Conservation (phyloP, 2,888 invertebrate species). For the Pedicia rivosa region DNA sequence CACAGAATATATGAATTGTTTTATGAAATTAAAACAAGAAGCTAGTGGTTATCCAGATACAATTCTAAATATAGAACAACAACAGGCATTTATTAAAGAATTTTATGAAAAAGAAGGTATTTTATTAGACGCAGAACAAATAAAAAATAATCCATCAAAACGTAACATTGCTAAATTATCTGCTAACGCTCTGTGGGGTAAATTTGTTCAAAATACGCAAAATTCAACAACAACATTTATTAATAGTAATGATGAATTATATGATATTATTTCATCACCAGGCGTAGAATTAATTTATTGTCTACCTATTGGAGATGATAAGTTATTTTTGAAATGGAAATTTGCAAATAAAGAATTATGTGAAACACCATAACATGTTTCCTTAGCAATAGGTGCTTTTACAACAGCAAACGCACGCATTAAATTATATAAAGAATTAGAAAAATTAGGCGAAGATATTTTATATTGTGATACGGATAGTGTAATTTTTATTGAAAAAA, state of each 20-base stretch:
- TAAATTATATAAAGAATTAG: background rate
- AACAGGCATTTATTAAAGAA: constrained; percentile 13
- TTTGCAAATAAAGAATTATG: too few species aligned
- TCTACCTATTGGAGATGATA: too few species aligned
- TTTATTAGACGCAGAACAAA: constrained; percentile 12
- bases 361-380: too few species aligned
- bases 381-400: background rate
- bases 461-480: background rate
- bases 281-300: background rate
- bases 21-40: constrained; percentile 16
- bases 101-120: constrained; percentile 15
- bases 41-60: constrained; percentile 14
- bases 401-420: background rate
- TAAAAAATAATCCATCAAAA: constrained; percentile 15
- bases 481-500: background rate
- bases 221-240: constrained; percentile 13
- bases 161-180: constrained; percentile 16
- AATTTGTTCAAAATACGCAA: constrained; percentile 17
- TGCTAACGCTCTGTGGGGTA: constrained; percentile 19
- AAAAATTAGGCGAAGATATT: background rate
- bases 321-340: too few species aligned
- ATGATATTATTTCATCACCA: constrained; percentile 4
- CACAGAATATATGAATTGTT: constrained; percentile 17
- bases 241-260: constrained; percentile 7
- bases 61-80: constrained; percentile 10